Evolutionary conservation across 2,797 vertebrate species (phyloP).

Genomic region (Champsocephalus gunnari): DNA sequence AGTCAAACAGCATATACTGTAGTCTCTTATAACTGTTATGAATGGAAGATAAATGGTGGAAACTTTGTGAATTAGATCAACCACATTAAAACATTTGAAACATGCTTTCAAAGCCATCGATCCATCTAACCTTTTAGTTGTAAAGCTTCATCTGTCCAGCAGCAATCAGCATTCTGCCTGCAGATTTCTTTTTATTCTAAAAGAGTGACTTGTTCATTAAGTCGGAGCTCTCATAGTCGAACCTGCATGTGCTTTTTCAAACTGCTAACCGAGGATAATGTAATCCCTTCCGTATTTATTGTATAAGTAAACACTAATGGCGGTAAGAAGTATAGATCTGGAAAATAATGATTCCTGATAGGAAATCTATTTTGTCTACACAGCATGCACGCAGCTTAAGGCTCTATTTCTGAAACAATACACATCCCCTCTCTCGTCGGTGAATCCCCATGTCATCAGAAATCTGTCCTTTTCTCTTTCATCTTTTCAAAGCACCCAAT

Average conservation of each 20-base stretch:
- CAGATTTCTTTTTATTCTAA: not conserved
- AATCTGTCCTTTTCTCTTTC: constrained; percentile 60
- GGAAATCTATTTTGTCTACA: constrained; percentile 72
- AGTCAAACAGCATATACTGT: not conserved
- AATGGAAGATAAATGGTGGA: not conserved
- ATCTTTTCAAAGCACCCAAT: constrained; percentile 68
- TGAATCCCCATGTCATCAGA: constrained; percentile 67
- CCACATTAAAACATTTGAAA: not conserved
- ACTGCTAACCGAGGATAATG: constrained; percentile 38
- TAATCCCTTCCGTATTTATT: constrained; percentile 58
- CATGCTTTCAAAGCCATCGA: not conserved
- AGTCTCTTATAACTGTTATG: not conserved
- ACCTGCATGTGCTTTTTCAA: constrained; percentile 22
- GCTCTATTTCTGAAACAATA: constrained; percentile 70
- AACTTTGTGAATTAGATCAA: not conserved
- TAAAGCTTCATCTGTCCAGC: not conserved
- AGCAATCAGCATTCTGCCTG: not conserved
- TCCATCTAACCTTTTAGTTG: not conserved
- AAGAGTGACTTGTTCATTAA: not conserved
- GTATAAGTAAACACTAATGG: constrained; percentile 64
- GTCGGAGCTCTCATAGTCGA: not conserved
- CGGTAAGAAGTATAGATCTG: constrained; percentile 61
- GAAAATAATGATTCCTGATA: constrained; percentile 67
- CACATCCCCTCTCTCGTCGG: constrained; percentile 40
- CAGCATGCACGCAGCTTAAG: constrained; percentile 65